Base-by-base conservation (phyloP, 2,797 vertebrate genomes). In the Scomberomorus guttatus region DNA sequence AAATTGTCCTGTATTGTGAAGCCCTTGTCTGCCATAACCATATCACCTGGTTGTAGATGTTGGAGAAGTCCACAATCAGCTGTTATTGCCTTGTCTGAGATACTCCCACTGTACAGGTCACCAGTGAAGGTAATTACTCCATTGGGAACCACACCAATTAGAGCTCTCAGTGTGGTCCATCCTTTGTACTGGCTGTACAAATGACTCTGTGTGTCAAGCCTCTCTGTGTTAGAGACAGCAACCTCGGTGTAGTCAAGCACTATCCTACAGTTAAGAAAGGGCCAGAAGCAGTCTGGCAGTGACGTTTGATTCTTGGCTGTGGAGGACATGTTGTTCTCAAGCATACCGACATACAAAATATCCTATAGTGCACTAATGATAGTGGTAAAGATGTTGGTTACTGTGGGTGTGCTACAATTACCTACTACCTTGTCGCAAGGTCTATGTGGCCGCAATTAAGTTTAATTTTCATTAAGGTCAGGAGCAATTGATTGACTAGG, bases 161-260 rank as follows among this genome's bases (percentile, higher is more conserved):
- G 29, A 29, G 29, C 29, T 5, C 5, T 34, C 34, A 34, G 34
- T 34, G 34, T 34, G 34, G 7, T 34, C 34, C 1, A 8, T 34
- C 5, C 6, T 84, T 77, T 80, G 55, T 71, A 72, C 24, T 82
- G 79, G 22, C 72, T 75, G 59, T 66, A 66, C 73, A 82, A 27
- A 62, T 77, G 50, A 66, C 59, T 58, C 18, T 74, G 71, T 46
- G 57, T 65, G 54, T 74, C 69, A 22, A 73, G 59, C 2, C 59
- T 69, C 6, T 32, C 27, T 29, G 3, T 29, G 27, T 29, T 29
- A 5, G 73, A 77, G 24, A 77, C 75, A 9, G 65, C 62, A 39
- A 80, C 64, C 24, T 81, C 64, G 2, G 78, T 83, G 37, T 75
- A 81, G 59, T 88, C 86, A 14, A 88, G 71, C 55, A 88, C 72